Conservation (phyloP, 2,888 invertebrate genomes). For the Pardosa pseudoannulata region DNA sequence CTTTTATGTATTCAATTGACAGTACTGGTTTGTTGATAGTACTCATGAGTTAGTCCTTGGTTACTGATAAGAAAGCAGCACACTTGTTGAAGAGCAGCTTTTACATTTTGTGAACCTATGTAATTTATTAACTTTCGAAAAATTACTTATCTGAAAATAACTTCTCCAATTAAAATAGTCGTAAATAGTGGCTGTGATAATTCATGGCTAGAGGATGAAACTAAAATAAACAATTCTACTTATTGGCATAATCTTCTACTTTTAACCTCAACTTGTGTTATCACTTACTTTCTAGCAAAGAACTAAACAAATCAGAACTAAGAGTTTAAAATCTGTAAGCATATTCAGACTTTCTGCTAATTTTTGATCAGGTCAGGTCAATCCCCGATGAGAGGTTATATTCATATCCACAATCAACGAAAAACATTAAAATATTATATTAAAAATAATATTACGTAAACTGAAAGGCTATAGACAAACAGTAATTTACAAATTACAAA, state of each 20-base stretch:
- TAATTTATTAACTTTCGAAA: constrained; percentile 33
- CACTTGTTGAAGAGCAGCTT: background rate
- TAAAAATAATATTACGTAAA: too few relatives aligned
- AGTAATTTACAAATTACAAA: too few relatives aligned
- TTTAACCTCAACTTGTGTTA: background rate
- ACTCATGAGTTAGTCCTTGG: constrained; percentile 9
- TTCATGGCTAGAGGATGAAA: background rate
- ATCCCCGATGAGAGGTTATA: too few relatives aligned
- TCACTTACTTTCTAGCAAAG: background rate
- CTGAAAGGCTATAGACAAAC: too few relatives aligned
- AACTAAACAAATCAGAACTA: background rate
- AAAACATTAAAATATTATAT: too few relatives aligned
- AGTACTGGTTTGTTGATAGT: constrained; percentile 46
- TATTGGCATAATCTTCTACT: constrained; percentile 7
- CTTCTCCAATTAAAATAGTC: constrained; percentile 18
- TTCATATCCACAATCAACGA: too few relatives aligned
- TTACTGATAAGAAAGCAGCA: background rate
- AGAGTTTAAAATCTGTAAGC: too few relatives aligned
- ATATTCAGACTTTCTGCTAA: too few relatives aligned
- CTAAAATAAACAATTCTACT: constrained; percentile 16
- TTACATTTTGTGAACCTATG: background rate
- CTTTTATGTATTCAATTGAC: constrained; percentile 34
- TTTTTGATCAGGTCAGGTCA: too few relatives aligned
- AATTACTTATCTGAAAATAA: constrained; percentile 37
- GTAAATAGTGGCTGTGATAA: too few relatives aligned